Evolutionary conservation across 2,888 invertebrate genomes (phyloP).

Genomic region (Eristalinus aeneus): DNA sequence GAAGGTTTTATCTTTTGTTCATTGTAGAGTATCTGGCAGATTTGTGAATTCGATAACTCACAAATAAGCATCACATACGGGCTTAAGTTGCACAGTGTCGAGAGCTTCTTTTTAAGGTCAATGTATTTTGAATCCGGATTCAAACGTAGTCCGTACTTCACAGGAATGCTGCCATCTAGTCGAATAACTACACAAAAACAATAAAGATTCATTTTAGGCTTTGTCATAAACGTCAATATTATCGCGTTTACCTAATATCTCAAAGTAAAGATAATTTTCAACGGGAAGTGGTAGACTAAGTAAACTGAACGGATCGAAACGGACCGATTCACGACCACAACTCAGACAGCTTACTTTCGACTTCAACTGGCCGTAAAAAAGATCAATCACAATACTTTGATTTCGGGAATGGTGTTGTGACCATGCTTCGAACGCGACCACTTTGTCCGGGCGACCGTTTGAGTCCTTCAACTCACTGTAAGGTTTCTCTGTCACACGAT

Average conservation of each 20-base stretch:
- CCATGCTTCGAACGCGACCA: constrained; percentile 90
- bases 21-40: constrained; percentile 84
- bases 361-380: constrained; percentile 96
- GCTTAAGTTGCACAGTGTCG: constrained; percentile 84
- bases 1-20: constrained; percentile 81
- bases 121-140: constrained; percentile 91
- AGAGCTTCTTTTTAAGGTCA: constrained; percentile 88
- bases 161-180: constrained; percentile 91
- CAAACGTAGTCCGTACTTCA: constrained; percentile 91
- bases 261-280: constrained; percentile 90
- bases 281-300: constrained; percentile 94
- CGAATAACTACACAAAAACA: constrained; percentile 83
- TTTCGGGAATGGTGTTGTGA: constrained; percentile 90
- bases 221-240: too few relatives aligned
- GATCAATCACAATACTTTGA: constrained; percentile 92
- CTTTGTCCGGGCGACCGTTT: constrained; percentile 88
- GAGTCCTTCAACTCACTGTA: constrained; percentile 89
- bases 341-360: constrained; percentile 91
- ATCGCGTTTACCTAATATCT: constrained; percentile 85
- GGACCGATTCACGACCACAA: constrained; percentile 91
- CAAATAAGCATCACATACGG: constrained; percentile 86
- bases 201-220: too few relatives aligned
- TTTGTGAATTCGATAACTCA: constrained; percentile 86
- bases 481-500: constrained; percentile 87
- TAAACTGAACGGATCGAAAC: constrained; percentile 96